Evolutionary conservation across 2,888 invertebrate species (phyloP), one percentile per base, ranked within the genome.

Genomic region (Rotaria macrura): DNA sequence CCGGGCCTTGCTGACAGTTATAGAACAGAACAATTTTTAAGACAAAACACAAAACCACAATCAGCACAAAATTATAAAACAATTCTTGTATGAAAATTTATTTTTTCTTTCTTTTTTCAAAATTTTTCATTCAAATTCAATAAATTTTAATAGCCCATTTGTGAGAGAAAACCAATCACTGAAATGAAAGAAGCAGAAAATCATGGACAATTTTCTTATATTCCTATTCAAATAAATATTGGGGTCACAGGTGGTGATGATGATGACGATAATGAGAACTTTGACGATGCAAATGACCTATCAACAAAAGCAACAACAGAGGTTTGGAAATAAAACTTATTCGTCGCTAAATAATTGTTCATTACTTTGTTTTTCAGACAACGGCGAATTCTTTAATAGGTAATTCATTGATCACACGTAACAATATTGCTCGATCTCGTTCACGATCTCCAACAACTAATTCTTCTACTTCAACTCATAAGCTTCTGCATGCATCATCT

Each of bases 121-220:
- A 20, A 65, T 65, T 85, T 85, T 85, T 34, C 49, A 38, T 85
- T 88, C 91, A 87, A n/a, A n/a, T n/a, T n/a, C n/a, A n/a, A n/a
- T n/a, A n/a, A n/a, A n/a, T n/a, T n/a, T n/a, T n/a, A n/a, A n/a
- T 91, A 91, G 90, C 87, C 89, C 23, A 90, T 90, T 87, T 87
- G 92, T 86, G 94, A 94, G 85, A 92, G 95, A 85, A 93, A 94
- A 89, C 93, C 94, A 0, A 89, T 94, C 5, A 93, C 93, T 86
- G 95, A 95, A 91, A 93, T 94, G 93, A 91, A 92, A 88, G 92
- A 92, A 23, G 93, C 93, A 0, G 93, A 93, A 89, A 91, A 91
- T 86, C 89, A 89, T 87, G 92, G 93, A 49, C 89, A 90, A 84
- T 92, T 93, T 89, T 89, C 91, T 86, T 92, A 91, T 88, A 88